Evolutionary conservation across 1,140 invertebrate genomes (phyloP).

Genomic region (Hesperophylax magnus): DNA sequence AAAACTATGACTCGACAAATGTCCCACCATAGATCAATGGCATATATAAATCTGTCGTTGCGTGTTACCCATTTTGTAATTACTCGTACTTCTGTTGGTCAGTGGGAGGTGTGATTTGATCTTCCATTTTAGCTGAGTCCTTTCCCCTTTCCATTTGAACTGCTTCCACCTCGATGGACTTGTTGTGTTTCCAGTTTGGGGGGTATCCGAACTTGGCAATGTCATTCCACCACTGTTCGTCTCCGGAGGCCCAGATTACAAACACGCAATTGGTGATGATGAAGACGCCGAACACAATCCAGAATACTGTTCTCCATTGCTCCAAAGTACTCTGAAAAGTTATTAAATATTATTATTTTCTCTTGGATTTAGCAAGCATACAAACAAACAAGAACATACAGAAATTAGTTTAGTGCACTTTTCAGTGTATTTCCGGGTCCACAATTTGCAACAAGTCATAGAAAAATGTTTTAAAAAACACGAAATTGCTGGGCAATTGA

Average conservation of each 20-base stretch:
- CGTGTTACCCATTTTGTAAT: not conserved
- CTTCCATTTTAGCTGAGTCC: not conserved
- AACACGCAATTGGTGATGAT: slow-evolving; percentile 78
- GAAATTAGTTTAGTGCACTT: too few relatives aligned
- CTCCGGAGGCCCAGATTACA: slow-evolving; percentile 75
- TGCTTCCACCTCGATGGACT: not conserved
- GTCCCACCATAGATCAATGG: not conserved
- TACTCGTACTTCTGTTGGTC: not conserved
- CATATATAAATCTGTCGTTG: not conserved
- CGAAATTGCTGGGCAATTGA: too few relatives aligned
- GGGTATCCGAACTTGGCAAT: slow-evolving; percentile 54
- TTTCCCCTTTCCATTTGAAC: slow-evolving; percentile 12
- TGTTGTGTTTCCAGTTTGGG: slow-evolving; percentile 36
- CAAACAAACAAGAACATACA: too few relatives aligned
- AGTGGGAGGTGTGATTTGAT: not conserved
- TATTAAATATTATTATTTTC: too few relatives aligned
- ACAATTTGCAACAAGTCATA: too few relatives aligned
- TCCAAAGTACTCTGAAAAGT: slow-evolving; percentile 14
- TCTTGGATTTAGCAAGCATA: not conserved
- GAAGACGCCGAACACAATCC: slow-evolving; percentile 79
- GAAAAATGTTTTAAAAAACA: too few relatives aligned
- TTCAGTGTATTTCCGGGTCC: too few relatives aligned
- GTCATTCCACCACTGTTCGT: slow-evolving; percentile 77
- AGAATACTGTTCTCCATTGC: slow-evolving; percentile 84
- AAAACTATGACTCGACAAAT: not conserved